phyloP scores from a whole-genome alignment of 2,797 vertebrate species.

The Cyprinella venusta region DNA sequence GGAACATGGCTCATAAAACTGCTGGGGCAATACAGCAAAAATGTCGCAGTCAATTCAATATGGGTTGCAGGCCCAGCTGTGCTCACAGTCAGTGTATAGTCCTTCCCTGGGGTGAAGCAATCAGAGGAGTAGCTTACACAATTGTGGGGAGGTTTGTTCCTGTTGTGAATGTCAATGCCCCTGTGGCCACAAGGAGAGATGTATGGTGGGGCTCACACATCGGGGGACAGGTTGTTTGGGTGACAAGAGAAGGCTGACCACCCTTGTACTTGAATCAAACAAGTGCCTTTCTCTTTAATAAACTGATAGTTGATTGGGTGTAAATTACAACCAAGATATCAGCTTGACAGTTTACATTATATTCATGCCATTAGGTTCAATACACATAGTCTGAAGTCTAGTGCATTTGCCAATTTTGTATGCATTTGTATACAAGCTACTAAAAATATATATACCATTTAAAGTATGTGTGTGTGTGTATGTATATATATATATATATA shows the following conservation, averaged over 20 bases:
- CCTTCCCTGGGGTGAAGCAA: slow-evolving; percentile 43
- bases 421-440: neutral
- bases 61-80: slow-evolving; percentile 34
- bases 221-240: slow-evolving; percentile 23
- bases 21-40: slow-evolving; percentile 41
- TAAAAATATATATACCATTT: too few relatives aligned
- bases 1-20: slow-evolving; percentile 44
- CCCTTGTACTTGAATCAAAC: slow-evolving; percentile 22
- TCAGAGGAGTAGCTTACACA: slow-evolving; percentile 41
- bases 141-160: slow-evolving; percentile 26
- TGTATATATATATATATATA: too few relatives aligned
- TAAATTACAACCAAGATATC: slow-evolving; percentile 17
- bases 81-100: slow-evolving; percentile 31
- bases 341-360: slow-evolving; percentile 12
- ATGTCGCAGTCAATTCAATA: slow-evolving; percentile 37
- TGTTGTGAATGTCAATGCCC: slow-evolving; percentile 44
- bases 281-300: slow-evolving; percentile 12
- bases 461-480: too few relatives aligned
- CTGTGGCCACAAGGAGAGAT: slow-evolving; percentile 31
- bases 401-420: neutral
- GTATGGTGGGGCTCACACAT: slow-evolving; percentile 16
- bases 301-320: neutral
- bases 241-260: slow-evolving; percentile 10
- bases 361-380: slow-evolving; percentile 14
- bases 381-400: neutral